phyloP scores from a whole-genome alignment of 2,888 invertebrate genomes.

The Sphinx pinastri region DNA sequence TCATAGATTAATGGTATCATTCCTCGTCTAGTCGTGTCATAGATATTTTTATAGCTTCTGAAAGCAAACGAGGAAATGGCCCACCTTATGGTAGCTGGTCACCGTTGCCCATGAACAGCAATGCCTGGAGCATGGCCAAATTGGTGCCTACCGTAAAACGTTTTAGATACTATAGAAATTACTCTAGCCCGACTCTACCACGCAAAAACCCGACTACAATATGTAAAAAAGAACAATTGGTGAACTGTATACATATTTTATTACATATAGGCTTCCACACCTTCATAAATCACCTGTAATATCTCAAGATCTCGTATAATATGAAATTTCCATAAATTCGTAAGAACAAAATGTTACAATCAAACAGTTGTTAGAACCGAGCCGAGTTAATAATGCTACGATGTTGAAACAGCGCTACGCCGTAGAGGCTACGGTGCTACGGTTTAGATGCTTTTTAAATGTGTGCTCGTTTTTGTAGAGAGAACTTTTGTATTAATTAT shows the following conservation, averaged over 20 bases:
- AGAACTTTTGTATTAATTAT: not conserved
- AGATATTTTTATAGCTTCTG: too few species aligned
- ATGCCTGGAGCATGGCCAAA: too few species aligned
- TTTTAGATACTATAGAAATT: too few species aligned
- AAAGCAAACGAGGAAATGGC: too few species aligned
- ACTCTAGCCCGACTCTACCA: too few species aligned
- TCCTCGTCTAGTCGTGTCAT: too few species aligned
- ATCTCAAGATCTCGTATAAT: slow-evolving; percentile 1
- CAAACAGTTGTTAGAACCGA: slow-evolving; percentile 11
- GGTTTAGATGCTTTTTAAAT: slow-evolving; percentile 24
- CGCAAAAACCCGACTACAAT: too few species aligned
- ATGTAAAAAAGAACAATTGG: too few species aligned
- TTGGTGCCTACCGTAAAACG: too few species aligned
- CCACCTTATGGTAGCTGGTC: too few species aligned
- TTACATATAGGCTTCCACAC: not conserved
- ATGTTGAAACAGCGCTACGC: slow-evolving; percentile 25
- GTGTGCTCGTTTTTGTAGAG: slow-evolving; percentile 18
- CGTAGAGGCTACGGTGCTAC: slow-evolving; percentile 20
- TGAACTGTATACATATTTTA: not conserved
- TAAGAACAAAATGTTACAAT: slow-evolving; percentile 21
- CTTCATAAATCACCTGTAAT: not conserved
- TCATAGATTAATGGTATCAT: too few species aligned
- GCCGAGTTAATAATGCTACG: slow-evolving; percentile 28
- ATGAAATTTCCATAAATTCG: slow-evolving; percentile 18
- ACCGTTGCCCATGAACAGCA: too few species aligned